phyloP scores from a whole-genome alignment of 2,797 vertebrate species.

The Aeoliscus strigatus region DNA sequence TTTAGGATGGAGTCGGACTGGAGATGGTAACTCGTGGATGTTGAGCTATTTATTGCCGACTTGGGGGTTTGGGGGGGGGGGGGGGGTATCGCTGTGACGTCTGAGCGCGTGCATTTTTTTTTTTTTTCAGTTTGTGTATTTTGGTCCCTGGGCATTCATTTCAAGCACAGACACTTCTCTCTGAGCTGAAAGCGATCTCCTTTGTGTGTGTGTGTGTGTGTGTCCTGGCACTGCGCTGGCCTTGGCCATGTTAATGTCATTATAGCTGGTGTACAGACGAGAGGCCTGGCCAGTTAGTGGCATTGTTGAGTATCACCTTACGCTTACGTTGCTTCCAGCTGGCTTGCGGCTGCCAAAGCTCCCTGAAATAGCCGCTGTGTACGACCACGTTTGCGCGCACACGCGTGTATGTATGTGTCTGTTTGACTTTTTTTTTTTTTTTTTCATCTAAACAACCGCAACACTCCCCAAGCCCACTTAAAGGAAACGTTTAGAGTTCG shows the following conservation, averaged over 20 bases:
- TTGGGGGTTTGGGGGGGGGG: too few species aligned
- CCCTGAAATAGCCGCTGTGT: slow-evolving; percentile 68
- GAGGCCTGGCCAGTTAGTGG: slow-evolving; percentile 72
- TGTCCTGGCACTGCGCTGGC: slow-evolving; percentile 46
- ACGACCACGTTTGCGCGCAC: slow-evolving; percentile 26
- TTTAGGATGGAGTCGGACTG: too few species aligned
- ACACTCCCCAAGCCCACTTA: slow-evolving; percentile 26
- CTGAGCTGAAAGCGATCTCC: slow-evolving; percentile 45
- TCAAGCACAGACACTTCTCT: slow-evolving; percentile 37
- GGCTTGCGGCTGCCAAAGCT: slow-evolving; percentile 62
- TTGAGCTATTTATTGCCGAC: slow-evolving; percentile 49
- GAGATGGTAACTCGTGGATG: slow-evolving; percentile 29
- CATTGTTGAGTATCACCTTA: slow-evolving; percentile 75
- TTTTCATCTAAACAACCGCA: slow-evolving; percentile 29
- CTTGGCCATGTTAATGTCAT: slow-evolving; percentile 70
- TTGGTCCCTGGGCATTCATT: slow-evolving; percentile 40
- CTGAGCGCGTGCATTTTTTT: slow-evolving; percentile 33
- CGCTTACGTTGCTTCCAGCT: slow-evolving; percentile 67
- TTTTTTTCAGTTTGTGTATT: slow-evolving; percentile 50
- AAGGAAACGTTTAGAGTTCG: slow-evolving; percentile 27
- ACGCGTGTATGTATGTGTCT: slow-evolving; percentile 16
- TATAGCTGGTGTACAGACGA: slow-evolving; percentile 66
- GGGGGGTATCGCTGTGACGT: slow-evolving; percentile 23
- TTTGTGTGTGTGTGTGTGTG: slow-evolving; percentile 25
- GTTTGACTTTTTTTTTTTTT: slow-evolving; percentile 8